Percentiles rank a stretch among this genome's conserved stretches.
These are phyloP conservation scores for Sebastes diaconus DNA, from an alignment of 2,797 vertebrate species.

Conservation along the genomic window DNA sequence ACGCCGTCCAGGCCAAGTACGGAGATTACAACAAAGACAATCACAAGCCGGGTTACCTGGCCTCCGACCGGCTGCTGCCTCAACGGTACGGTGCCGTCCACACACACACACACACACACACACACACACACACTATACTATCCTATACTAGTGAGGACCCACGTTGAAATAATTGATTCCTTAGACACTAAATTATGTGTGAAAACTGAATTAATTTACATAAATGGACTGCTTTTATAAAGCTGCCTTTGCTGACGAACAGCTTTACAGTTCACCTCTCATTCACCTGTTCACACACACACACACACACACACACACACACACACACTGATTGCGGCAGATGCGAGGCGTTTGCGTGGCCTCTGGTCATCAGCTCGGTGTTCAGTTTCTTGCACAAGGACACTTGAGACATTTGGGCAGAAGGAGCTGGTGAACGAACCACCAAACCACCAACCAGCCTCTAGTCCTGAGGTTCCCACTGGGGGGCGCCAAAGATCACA, in stretches of 20 bases:
- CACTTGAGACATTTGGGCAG: not conserved
- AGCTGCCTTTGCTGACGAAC: not conserved
- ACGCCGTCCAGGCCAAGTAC: conserved; percentile 93
- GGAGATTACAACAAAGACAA: conserved; percentile 89
- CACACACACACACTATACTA: not conserved
- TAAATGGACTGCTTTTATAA: not conserved
- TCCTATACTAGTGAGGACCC: not conserved
- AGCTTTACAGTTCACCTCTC: not conserved
- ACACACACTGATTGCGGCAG: not conserved
- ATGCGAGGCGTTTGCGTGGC: not conserved
- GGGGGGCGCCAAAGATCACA: too few relatives aligned
- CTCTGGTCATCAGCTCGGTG: not conserved
- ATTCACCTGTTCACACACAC: not conserved
- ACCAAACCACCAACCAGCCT: too few relatives aligned
- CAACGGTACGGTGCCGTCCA: conserved; percentile 81
- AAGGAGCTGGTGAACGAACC: not conserved
- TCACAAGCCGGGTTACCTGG: conserved; percentile 91
- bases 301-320: not conserved
- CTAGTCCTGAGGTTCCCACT: too few relatives aligned
- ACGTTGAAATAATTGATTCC: not conserved
- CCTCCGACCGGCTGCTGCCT: conserved; percentile 91
- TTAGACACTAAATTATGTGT: not conserved
- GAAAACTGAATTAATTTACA: conserved; percentile 11
- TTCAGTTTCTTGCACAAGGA: not conserved
- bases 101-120: not conserved